Conservation (phyloP, 2,797 vertebrate genomes). For the Paratrypauchen microcephalus region DNA sequence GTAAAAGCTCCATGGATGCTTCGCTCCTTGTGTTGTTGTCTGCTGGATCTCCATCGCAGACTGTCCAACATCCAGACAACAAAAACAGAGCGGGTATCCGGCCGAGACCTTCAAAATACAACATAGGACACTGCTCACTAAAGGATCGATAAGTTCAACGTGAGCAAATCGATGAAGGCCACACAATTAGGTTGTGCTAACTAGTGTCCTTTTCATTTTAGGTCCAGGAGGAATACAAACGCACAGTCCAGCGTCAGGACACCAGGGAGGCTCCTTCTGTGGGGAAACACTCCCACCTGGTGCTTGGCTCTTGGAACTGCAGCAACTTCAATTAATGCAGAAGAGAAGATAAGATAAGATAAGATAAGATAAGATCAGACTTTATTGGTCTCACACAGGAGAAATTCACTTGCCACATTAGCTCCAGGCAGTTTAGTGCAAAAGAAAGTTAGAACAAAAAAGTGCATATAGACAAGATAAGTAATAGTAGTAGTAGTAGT, state of each 20-base stretch:
- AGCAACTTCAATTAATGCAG: not conserved
- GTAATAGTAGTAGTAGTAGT: no score
- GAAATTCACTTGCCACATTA: no score
- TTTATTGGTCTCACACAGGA: no score
- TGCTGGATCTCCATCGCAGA: constrained; percentile 8
- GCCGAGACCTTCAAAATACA: constrained; percentile 37
- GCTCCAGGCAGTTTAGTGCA: no score
- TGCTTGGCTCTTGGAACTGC: not conserved
- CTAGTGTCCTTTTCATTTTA: not conserved
- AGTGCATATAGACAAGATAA: no score
- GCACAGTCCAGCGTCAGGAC: not conserved
- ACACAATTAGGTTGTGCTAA: not conserved
- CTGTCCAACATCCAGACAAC: not conserved
- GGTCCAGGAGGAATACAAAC: not conserved
- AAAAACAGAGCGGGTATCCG: constrained; percentile 18
- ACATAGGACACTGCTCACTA: not conserved
- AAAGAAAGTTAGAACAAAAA: no score
- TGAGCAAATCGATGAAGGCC: no score
- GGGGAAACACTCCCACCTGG: not conserved
- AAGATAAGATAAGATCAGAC: no score
- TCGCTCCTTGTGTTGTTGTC: not conserved
- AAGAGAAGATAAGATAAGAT: no score
- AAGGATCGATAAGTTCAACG: no score
- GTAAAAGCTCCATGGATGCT: not conserved
- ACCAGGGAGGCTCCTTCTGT: not conserved